Evolutionary conservation across 1,140 invertebrate genomes (phyloP), one percentile per base, ranked within the genome.

Genomic region (Brachionus calyciflorus): DNA sequence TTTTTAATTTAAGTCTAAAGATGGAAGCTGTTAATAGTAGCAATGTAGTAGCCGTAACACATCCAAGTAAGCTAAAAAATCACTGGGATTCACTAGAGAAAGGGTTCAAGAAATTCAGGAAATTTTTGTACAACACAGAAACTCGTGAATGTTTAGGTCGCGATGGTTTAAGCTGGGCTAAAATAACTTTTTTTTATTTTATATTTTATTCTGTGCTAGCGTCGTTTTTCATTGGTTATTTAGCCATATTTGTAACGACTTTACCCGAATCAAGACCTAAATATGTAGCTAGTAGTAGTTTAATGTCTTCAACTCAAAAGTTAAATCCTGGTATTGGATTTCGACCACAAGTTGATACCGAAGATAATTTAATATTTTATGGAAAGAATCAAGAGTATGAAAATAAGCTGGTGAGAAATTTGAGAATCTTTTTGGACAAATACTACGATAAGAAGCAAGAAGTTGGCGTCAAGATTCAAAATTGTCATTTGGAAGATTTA

Each of bases 311-410:
- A n/a, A 26, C 14, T 19, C 21, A 40, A 40, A 26, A 19, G 12
- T 17, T 76, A 10, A 76, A 76, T 41, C 73, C 73, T 2, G 73
- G 73, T 12, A 19, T 73, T 9, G 69, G 69, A 17, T 73, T 73
- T 30, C 17, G 69, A 55, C 69, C 69, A 26, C 69, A 73, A 41
- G 51, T 73, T 37, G 46, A 49, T 12, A 40, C 14, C 2, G 69
- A 73, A 73, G 24, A 30, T 37, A 10, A 21, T 19, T 37, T 73
- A 1, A 73, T 73, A 14, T 49, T 21, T 40, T 73, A 73, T 33
- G 1, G 21, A 24, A 21, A 51, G 10, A 33, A 51, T 40, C 19
- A 51, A 24, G 7, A 37, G 5, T 17, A 55, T 17, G 24, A 37
- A 30, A 46, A 73, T 17, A 40, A 33, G 51, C 33, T 55, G 12